Evolutionary conservation across 2,113 vertebrate species (phyloP), one percentile per base, ranked within the genome.

Genomic region (Carassius carassius): DNA sequence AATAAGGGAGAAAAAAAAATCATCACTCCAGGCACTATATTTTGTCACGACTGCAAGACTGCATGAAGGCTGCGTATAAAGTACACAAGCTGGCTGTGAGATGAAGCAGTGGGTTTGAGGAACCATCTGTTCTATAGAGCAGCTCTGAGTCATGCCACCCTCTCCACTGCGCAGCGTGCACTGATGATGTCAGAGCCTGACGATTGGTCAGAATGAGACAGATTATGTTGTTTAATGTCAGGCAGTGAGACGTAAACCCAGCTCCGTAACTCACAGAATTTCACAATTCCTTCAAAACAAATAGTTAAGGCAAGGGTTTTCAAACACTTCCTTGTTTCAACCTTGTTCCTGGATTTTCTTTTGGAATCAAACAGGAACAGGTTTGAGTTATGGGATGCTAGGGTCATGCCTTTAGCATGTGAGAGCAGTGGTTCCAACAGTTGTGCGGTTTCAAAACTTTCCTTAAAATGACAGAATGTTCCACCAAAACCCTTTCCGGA

Each of bases 61-160:
- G 25, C 54, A 78, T 14, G 58, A 25, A 32, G 60, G 9, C 19
- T 17, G n/a, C 21, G 41, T 49, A 29, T 44, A 49, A 49, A 80
- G 78, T 49, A 80, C 78, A 80, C 60, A 47, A 47, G 78, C 78
- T 49, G 65, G 60, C 41, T 65, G 78, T 25, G 60, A 80, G 60
- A 80, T 44, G 78, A 35, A 25, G 23, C 58, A 49, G 60, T 44
- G 63, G 2, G 12, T 54, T 84, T 78, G 75, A 70, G 65, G 49
- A 79, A 73, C 84, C 84, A 85, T 85, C 84, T 85, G 76, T 78
- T 85, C 83, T 72, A 60, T 65, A 29, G 65, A 79, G 25, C 51
- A 44, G 83, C 75, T 78, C 75, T 70, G 83, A 84, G 83, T 84
- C 83, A 70, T 72, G 49, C 51, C 76, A 41, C 49, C 49, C 49